Evolutionary conservation across 2,888 invertebrate genomes (phyloP).

Genomic region (Rhamphomyia laevipes): DNA sequence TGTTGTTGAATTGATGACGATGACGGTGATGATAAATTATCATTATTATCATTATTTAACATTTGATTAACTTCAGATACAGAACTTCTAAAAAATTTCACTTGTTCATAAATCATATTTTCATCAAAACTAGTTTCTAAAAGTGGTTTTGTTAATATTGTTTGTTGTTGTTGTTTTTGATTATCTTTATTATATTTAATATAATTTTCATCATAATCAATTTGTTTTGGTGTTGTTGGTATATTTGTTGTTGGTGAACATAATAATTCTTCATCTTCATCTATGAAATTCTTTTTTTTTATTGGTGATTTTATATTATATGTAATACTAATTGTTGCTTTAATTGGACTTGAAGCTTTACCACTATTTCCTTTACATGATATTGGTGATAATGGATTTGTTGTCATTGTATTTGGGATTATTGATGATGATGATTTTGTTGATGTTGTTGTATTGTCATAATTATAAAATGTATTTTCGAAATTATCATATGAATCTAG

Average conservation of each 20-base stretch:
- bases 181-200: slow-evolving; percentile 40
- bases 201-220: slow-evolving; percentile 39
- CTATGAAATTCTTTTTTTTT: slow-evolving; percentile 23
- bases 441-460: slow-evolving; percentile 19
- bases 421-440: slow-evolving; percentile 18
- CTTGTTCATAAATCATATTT: slow-evolving; percentile 56
- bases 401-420: too few relatives aligned
- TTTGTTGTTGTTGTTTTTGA: too few relatives aligned
- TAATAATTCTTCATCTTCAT: slow-evolving; percentile 40
- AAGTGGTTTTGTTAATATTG: slow-evolving; percentile 26
- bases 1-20: slow-evolving; percentile 14
- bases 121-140: slow-evolving; percentile 48
- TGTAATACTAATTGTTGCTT: slow-evolving; percentile 61
- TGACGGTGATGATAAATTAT: slow-evolving; percentile 6
- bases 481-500: slow-evolving; percentile 26
- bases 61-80: slow-evolving; percentile 62
- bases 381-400: background rate
- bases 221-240: slow-evolving; percentile 17
- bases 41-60: slow-evolving; percentile 24
- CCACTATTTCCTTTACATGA: background rate
- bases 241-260: slow-evolving; percentile 36
- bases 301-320: slow-evolving; percentile 49
- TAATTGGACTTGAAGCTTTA: slow-evolving; percentile 42
- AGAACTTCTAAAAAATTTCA: slow-evolving; percentile 60
- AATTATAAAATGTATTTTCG: slow-evolving; percentile 18